A percentile compares a stretch with the other conserved stretches of the same genome.
Conservation (phyloP, 37 sponge, comb jelly and placozoan species). For the Beroe ovata region DNA sequence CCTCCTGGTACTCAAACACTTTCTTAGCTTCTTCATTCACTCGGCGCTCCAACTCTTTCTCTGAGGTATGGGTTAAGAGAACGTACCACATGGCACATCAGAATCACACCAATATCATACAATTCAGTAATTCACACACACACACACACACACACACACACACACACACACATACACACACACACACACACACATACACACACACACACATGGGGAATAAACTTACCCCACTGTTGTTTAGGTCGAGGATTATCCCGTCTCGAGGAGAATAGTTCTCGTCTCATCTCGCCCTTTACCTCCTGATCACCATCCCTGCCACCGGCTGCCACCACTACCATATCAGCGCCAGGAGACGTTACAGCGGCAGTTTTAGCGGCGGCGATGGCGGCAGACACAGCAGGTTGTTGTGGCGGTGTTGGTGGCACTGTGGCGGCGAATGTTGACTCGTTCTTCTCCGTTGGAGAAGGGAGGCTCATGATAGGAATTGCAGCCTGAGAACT, state of each 20-base stretch:
- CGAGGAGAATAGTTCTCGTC: background rate
- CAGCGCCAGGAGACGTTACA: background rate
- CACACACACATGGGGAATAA: too few species aligned
- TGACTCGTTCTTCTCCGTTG: constrained; percentile 12
- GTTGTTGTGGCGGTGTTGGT: background rate
- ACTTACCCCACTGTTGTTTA: background rate
- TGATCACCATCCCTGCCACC: background rate
- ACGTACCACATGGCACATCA: too few species aligned
- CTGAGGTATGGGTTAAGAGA: too few species aligned
- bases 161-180: too few species aligned
- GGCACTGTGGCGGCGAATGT: background rate
- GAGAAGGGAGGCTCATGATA: constrained; percentile 57
- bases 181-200: too few species aligned
- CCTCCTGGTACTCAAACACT: constrained; percentile 63
- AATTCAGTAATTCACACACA: too few species aligned
- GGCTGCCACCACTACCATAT: background rate
- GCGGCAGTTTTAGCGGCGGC: background rate
- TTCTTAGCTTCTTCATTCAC: constrained; percentile 66
- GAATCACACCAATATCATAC: too few species aligned
- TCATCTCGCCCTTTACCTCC: background rate
- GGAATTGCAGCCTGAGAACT: constrained; percentile 56
- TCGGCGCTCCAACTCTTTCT: constrained; percentile 10
- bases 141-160: too few species aligned
- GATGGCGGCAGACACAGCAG: background rate
- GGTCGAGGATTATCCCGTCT: background rate